Evolutionary conservation across 2,113 vertebrate species (phyloP), one percentile per base, ranked within the genome.

Genomic region (Macrotus californicus): DNA sequence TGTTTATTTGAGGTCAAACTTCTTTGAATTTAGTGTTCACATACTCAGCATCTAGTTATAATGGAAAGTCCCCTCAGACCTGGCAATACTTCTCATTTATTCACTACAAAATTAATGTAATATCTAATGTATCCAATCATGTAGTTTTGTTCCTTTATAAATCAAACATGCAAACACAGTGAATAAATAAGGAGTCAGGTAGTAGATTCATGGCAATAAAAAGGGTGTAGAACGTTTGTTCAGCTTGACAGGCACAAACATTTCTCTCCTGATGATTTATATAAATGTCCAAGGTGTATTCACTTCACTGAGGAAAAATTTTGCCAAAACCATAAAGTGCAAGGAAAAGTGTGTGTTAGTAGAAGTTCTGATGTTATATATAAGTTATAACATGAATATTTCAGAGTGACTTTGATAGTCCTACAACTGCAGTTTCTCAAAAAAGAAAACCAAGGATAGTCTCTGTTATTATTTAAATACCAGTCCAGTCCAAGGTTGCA

Each of bases 351-450:
- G 6, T 91, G 67, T 76, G 26, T 88, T 96, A 86, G 48, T 97
- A 41, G 88, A 95, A 96, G 29, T 73, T 66, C 64, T 92, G 89
- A 94, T 94, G 79, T 83, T 83, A 91, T 80, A 94, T 96, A 94
- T 95, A 96, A 97, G 87, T 95, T 96, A 95, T 93, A 93, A 84
- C 73, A 87, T 93, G 88, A 96, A 95, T 97, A 96, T 96, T 96
- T 97, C 79, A 96, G 86, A 94, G 77, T 97, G 96, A 95, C 95
- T 96, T 96, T 97, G 69, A 96, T 96, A 93, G 92, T 67, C 61
- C 85, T 96, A 93, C 76, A 96, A 88, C 73, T 93, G 9, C 73
- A 92, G 69, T 92, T 95, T 93, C 90, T 95, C 85, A 92, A 86
- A 91, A 91, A 87, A 94, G 19, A 86, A 88, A 96, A 46, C 34